Conservation (phyloP, 2,113 vertebrate species). For the Psephotus haematonotus region DNA sequence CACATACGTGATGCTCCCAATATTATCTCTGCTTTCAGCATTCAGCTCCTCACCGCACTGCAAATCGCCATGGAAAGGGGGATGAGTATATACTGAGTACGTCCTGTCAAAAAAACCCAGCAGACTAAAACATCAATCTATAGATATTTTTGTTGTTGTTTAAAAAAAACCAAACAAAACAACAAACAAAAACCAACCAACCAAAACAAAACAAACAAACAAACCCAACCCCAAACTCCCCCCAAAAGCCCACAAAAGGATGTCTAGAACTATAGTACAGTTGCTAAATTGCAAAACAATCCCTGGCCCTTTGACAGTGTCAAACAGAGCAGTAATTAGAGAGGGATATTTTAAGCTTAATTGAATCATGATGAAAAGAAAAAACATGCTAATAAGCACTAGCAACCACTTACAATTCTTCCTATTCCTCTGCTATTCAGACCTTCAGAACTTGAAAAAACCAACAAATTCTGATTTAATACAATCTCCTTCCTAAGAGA, state of each 20-base stretch:
- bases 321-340: not conserved
- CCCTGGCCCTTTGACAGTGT: not conserved
- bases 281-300: not conserved
- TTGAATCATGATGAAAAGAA: not conserved
- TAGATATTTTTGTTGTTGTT: not conserved
- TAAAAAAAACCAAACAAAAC: not conserved
- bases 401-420: not conserved
- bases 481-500: not conserved
- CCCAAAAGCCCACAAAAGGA: not conserved
- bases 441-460: not conserved
- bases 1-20: not conserved
- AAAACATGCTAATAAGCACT: conserved; percentile 5
- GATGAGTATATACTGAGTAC: not conserved
- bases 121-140: not conserved
- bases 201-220: too few species aligned
- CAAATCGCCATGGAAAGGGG: not conserved
- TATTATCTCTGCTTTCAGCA: not conserved
- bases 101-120: not conserved
- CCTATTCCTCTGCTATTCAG: not conserved
- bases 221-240: not conserved
- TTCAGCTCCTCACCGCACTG: not conserved
- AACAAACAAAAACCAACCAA: too few species aligned
- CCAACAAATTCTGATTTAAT: not conserved
- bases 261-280: not conserved
- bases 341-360: conserved; percentile 10